A percentile compares a stretch with the other conserved stretches of the same genome.
phyloP scores from a whole-genome alignment of 2,797 vertebrate genomes.

The Pelobates cultripes region DNA sequence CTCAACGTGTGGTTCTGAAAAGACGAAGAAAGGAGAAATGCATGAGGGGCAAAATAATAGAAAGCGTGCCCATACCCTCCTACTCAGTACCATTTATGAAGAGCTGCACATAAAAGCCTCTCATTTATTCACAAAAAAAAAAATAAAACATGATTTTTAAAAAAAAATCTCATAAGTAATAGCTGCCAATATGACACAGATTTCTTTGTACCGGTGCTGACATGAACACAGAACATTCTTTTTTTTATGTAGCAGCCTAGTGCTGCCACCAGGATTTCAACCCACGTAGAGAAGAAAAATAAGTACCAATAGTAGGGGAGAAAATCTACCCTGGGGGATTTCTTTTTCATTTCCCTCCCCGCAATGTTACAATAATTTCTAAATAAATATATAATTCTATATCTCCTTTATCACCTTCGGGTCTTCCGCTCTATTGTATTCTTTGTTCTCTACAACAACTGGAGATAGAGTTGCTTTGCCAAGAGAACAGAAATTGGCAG shows the following conservation, averaged over 20 bases:
- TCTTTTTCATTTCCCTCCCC: slow-evolving; percentile 46
- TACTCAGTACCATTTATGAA: slow-evolving; percentile 72
- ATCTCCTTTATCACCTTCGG: slow-evolving; percentile 45
- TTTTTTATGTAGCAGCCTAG: slow-evolving; percentile 53
- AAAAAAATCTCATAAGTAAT: slow-evolving; percentile 65
- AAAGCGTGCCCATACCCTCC: slow-evolving; percentile 86
- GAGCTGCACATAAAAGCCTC: slow-evolving; percentile 71
- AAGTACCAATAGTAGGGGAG: slow-evolving; percentile 21
- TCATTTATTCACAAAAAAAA: slow-evolving; percentile 73
- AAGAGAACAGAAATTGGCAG: slow-evolving; percentile 56
- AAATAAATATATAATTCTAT: slow-evolving; percentile 38
- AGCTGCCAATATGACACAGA: slow-evolving; percentile 71
- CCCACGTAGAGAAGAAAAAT: slow-evolving; percentile 50
- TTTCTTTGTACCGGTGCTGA: slow-evolving; percentile 67
- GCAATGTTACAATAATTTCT: slow-evolving; percentile 55
- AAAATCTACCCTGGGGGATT: slow-evolving; percentile 61
- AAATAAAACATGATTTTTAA: slow-evolving; percentile 38
- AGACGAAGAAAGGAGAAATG: slow-evolving; percentile 90
- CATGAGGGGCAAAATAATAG: slow-evolving; percentile 97
- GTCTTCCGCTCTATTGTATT: slow-evolving; percentile 59
- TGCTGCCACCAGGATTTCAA: slow-evolving; percentile 52
- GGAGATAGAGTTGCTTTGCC: slow-evolving; percentile 46
- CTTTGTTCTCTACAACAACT: slow-evolving; percentile 55
- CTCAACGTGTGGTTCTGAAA: slow-evolving; percentile 99
- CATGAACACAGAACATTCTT: slow-evolving; percentile 63